Evolutionary conservation across 2,113 vertebrate species (phyloP).

Genomic region (Oreocharis arfaki): DNA sequence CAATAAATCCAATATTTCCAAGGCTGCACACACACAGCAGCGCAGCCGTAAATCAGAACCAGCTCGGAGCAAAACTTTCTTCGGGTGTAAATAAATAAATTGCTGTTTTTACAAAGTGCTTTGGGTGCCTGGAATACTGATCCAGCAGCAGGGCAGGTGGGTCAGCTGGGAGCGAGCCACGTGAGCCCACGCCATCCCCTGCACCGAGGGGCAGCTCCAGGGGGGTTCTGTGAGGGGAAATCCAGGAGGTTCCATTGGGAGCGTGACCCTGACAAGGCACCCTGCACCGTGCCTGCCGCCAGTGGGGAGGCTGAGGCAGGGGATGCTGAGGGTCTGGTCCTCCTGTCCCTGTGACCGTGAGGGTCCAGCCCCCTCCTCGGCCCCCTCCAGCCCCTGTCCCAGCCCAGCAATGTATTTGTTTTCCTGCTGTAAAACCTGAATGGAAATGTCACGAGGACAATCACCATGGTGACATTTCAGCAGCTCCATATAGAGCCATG

Average conservation of each 20-base stretch:
- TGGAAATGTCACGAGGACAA: conserved; percentile 54
- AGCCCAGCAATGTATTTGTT: background rate
- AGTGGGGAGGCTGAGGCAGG: background rate
- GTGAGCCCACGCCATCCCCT: background rate
- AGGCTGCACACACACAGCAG: background rate
- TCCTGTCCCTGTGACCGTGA: fast-evolving
- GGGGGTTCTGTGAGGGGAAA: background rate
- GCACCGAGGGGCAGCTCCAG: background rate
- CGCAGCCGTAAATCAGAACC: conserved; percentile 41
- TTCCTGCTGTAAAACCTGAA: background rate
- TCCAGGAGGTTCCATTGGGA: background rate
- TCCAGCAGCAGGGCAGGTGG: background rate
- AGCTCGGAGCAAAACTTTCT: conserved; percentile 2
- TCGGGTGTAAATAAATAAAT: background rate
- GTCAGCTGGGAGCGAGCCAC: background rate
- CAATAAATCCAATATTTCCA: background rate
- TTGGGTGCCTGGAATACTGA: background rate
- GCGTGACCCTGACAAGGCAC: fast-evolving
- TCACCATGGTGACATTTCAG: conserved; percentile 63
- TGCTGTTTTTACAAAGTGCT: background rate
- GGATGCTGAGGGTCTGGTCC: fast-evolving
- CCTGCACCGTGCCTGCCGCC: fast-evolving
- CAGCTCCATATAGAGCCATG: background rate
- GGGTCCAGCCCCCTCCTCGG: background rate
- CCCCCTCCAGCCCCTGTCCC: background rate